These are phyloP conservation scores for Volucella zonaria DNA, from an alignment of 2,888 invertebrate species.

Conservation along the genomic window DNA sequence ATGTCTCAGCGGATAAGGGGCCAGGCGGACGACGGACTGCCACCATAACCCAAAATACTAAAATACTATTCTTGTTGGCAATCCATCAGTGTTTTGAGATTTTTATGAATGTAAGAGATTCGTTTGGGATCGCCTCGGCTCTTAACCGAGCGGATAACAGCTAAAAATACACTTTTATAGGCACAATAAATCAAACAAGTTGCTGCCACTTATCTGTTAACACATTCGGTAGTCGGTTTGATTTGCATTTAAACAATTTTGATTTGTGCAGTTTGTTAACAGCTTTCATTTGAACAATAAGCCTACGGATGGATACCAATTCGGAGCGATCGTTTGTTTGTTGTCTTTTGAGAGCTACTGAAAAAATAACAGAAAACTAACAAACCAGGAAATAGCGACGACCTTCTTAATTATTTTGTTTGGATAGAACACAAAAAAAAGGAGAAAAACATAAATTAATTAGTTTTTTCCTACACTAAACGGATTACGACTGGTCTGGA, in stretches of 20 bases:
- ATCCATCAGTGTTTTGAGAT: constrained; percentile 59
- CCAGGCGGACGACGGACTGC: neutral
- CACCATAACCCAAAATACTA: constrained; percentile 23
- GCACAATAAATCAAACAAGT: constrained; percentile 61
- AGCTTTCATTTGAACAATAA: neutral
- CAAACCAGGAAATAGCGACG: too few species aligned
- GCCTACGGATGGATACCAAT: too few species aligned
- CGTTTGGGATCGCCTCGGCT: constrained; percentile 10
- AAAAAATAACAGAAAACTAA: too few species aligned
- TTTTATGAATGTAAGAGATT: constrained; percentile 34
- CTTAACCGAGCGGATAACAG: neutral
- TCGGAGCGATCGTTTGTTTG: too few species aligned
- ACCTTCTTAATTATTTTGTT: too few species aligned
- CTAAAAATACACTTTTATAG: constrained; percentile 49
- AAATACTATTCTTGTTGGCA: constrained; percentile 58
- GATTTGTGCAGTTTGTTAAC: constrained; percentile 2
- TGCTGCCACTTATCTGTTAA: constrained; percentile 57
- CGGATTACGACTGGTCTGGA: too few species aligned
- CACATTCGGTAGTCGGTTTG: constrained; percentile 40
- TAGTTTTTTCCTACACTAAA: too few species aligned
- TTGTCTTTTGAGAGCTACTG: too few species aligned
- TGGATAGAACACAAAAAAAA: too few species aligned
- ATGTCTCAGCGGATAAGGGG: neutral
- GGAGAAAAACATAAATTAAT: too few species aligned
- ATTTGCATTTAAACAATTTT: constrained; percentile 44